Evolutionary conservation across 2,113 vertebrate genomes (phyloP).

Genomic region (Phyllostomus hastatus): DNA sequence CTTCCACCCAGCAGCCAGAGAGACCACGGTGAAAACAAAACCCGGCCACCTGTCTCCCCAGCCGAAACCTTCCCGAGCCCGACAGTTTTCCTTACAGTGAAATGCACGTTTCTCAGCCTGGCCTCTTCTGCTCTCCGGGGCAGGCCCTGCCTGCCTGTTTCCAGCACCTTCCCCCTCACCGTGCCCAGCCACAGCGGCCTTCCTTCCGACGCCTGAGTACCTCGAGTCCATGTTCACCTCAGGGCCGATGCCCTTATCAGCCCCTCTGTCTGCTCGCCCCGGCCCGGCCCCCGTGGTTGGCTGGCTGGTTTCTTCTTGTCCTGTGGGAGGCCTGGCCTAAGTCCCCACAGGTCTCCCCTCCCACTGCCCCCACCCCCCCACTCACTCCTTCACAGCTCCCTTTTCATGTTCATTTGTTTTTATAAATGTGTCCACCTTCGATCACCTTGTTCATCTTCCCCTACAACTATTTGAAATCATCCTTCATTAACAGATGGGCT

Average conservation of each 20-base stretch:
- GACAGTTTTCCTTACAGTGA: not conserved
- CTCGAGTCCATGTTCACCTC: not conserved
- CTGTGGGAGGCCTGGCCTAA: not conserved
- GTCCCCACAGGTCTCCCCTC: not conserved
- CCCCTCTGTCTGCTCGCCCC: not conserved
- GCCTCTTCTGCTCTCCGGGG: not conserved
- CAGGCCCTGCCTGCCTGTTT: not conserved
- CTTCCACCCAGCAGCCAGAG: not conserved
- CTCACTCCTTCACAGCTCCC: not conserved
- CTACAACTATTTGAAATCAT: not conserved
- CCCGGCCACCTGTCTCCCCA: not conserved
- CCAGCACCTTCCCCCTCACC: not conserved
- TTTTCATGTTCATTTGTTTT: not conserved
- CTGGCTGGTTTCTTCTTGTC: not conserved
- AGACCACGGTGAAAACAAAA: not conserved
- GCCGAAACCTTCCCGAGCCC: not conserved
- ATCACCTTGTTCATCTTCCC: not conserved
- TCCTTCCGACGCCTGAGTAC: not conserved
- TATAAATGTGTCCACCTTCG: not conserved
- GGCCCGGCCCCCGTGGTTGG: rapidly evolving
- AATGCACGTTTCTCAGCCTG: not conserved
- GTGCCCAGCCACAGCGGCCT: not conserved
- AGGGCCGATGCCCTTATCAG: not conserved
- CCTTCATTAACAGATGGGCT: not conserved
- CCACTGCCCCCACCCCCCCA: not conserved